Evolutionary conservation across 2,888 invertebrate species (phyloP), one percentile per base, ranked within the genome.

Genomic region (Eupithecia insigniata): DNA sequence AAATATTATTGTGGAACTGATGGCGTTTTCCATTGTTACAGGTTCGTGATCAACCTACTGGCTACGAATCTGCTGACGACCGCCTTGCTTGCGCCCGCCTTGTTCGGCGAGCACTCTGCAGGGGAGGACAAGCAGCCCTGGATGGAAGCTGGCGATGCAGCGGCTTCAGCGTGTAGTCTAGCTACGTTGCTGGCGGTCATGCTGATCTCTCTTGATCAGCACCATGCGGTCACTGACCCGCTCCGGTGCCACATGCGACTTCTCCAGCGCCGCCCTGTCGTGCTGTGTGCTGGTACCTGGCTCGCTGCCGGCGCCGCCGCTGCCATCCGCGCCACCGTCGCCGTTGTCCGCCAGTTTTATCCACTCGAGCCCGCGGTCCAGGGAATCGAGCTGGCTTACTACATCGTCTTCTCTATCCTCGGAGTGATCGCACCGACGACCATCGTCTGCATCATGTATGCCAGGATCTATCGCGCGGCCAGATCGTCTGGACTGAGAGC

Each of bases 391-490:
- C 82, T 92, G 32, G 88, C 90, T 67, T 93, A 89, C 83, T 89
- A 92, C 80, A 80, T 89, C 70, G 85, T 90, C 80, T 94, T 92
- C 87, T 86, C 94, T 83, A 84, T 90, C 61, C 81, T 90, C 74
- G 92, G 92, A 77, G 83, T 90, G 68, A 79, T 89, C 71, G 84
- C 87, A 51, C 92, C 94, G 4, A 96, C 96, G 0, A 95, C 96
- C 76, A 94, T 95, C 28, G 96, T 97, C 67, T 96, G 96, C 86
- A 95, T 96, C 87, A 96, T 97, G 86, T 97, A 97, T 87, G 94
- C 96, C 32, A 95, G 96, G 76, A 97, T 97, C 76, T 97, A 97
- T 87, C 95, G 95, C 18, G 97, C 97, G 12, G 97, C 97, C 10
- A 96, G 96, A 78, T 95, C 96, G 73, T 97, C 97, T 74, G 97